phyloP scores from a whole-genome alignment of 1,140 invertebrate species.

The Antheraea pernyi region DNA sequence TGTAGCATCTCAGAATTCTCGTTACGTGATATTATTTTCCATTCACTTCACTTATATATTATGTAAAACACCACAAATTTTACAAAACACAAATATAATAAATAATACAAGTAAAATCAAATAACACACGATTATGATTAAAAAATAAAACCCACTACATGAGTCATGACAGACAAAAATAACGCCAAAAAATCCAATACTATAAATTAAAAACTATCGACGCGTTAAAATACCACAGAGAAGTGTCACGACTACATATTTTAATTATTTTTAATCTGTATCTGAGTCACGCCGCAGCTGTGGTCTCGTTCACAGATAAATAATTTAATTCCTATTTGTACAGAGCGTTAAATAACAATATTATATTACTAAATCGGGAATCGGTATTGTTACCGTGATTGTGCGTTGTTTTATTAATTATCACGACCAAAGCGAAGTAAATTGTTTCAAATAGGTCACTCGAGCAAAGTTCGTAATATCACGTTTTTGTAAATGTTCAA shows the following conservation, averaged over 20 bases:
- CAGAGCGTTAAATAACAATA: background rate
- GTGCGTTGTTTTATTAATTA: background rate
- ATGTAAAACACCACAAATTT: too few relatives aligned
- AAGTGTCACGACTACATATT: conserved; percentile 1
- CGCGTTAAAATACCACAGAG: background rate
- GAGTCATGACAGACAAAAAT: too few relatives aligned
- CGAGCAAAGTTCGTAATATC: background rate
- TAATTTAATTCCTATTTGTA: conserved; percentile 1
- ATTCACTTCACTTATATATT: too few relatives aligned
- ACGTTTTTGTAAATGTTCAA: too few relatives aligned
- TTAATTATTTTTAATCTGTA: conserved; percentile 2
- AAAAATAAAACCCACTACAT: too few relatives aligned
- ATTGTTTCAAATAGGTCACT: background rate
- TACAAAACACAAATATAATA: too few relatives aligned
- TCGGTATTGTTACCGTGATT: background rate
- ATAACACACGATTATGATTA: too few relatives aligned
- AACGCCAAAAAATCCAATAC: too few relatives aligned
- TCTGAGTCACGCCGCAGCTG: conserved; percentile 10
- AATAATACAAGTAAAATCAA: too few relatives aligned
- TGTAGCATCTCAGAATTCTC: too few relatives aligned
- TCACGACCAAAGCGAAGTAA: background rate
- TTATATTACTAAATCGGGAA: background rate
- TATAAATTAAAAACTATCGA: too few relatives aligned
- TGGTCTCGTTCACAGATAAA: background rate
- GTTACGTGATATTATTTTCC: too few relatives aligned